Conservation (phyloP, 2,113 vertebrate genomes). For the Panthera tigris region DNA sequence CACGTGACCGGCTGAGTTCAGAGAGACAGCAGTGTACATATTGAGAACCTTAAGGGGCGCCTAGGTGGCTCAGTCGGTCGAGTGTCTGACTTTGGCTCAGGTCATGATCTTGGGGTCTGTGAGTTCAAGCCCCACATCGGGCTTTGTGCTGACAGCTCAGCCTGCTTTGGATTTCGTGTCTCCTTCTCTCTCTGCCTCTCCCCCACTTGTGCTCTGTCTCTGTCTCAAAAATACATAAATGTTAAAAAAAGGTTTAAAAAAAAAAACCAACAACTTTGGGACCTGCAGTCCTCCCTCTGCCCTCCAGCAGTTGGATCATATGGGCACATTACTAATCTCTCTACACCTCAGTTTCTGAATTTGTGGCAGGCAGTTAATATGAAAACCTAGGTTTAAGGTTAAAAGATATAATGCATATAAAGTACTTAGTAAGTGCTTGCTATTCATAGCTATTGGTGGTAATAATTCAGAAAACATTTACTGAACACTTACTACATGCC, state of each 20-base stretch:
- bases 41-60: not conserved
- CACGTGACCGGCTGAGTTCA: not conserved
- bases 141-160: not conserved
- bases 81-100: not conserved
- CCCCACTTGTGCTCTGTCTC: not conserved
- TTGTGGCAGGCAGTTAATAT: not conserved
- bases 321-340: not conserved
- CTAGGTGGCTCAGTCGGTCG: not conserved
- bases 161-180: too few relatives aligned
- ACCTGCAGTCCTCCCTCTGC: not conserved
- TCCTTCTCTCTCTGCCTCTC: not conserved
- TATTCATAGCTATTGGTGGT: not conserved
- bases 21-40: not conserved
- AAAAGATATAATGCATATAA: not conserved
- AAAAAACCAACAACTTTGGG: not conserved
- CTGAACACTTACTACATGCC: not conserved
- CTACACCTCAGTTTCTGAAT: not conserved
- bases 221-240: not conserved
- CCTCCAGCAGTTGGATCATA: not conserved
- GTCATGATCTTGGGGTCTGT: not conserved
- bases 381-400: not conserved
- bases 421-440: conserved; percentile 15
- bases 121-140: not conserved
- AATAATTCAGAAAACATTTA: not conserved
- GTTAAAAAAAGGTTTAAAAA: not conserved